phyloP scores from a whole-genome alignment of 2,113 vertebrate species.

The Xiphorhynchus elegans region DNA sequence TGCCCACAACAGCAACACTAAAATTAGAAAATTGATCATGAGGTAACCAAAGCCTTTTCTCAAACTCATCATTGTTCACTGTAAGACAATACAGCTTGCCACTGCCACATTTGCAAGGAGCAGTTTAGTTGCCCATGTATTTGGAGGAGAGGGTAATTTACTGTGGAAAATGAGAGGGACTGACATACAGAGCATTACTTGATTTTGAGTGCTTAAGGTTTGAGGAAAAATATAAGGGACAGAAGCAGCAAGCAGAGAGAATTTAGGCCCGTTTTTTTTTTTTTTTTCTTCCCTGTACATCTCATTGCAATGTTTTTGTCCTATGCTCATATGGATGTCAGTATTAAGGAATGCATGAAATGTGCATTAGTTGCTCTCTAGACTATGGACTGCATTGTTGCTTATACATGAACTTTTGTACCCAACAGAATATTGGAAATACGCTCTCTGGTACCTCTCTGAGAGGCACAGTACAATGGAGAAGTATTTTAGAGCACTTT shows the following conservation, averaged over 20 bases:
- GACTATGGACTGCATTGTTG: background rate
- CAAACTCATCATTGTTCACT: background rate
- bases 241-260: background rate
- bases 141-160: background rate
- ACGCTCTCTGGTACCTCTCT: background rate
- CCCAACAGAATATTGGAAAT: background rate
- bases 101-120: background rate
- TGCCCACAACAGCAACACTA: background rate
- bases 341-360: constrained; percentile 35
- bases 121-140: background rate
- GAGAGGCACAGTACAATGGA: background rate
- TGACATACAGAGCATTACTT: background rate
- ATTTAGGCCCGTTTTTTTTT: background rate
- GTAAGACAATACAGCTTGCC: background rate
- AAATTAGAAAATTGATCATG: background rate
- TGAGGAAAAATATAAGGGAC: background rate
- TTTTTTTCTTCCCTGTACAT: background rate
- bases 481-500: background rate
- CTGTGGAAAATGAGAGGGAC: background rate
- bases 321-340: background rate
- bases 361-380: background rate
- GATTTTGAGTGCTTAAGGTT: background rate
- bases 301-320: constrained; percentile 1
- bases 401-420: background rate
- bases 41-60: background rate